A percentile compares a stretch with the other conserved stretches of the same genome.
Conservation (phyloP, 2,888 invertebrate genomes). For the Zele albiditarsus region DNA sequence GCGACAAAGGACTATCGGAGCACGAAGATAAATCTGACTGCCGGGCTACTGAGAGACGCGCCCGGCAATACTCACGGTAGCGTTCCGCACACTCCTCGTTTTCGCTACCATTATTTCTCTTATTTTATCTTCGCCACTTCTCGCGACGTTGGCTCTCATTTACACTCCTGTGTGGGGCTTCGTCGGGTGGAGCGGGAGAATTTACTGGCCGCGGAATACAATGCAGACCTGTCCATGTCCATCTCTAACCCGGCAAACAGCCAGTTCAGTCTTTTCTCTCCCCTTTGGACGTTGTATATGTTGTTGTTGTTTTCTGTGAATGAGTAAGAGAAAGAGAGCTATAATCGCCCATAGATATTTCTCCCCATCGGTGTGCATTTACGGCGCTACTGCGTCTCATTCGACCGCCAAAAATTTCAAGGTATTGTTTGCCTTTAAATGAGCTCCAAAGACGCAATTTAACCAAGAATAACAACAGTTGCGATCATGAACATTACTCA, state of each 20-base stretch:
- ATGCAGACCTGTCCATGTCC: slow-evolving; percentile 72
- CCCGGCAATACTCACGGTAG: slow-evolving; percentile 13
- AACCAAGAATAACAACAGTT: slow-evolving; percentile 3
- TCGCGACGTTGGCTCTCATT: slow-evolving; percentile 65
- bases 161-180: slow-evolving; percentile 63
- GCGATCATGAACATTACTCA: neutral
- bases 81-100: slow-evolving; percentile 49
- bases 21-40: slow-evolving; percentile 54
- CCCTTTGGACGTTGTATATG: slow-evolving; percentile 16
- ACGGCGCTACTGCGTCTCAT: neutral
- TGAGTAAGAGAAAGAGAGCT: slow-evolving; percentile 20
- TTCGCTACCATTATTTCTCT: slow-evolving; percentile 47
- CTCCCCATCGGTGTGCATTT: slow-evolving; percentile 9
- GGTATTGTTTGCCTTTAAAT: slow-evolving; percentile 24
- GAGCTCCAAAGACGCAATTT: slow-evolving; percentile 10
- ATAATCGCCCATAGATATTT: slow-evolving; percentile 45
- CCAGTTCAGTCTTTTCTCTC: slow-evolving; percentile 17
- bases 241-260: slow-evolving; percentile 53
- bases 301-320: slow-evolving; percentile 20
- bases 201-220: slow-evolving; percentile 72
- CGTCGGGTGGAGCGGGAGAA: slow-evolving; percentile 55
- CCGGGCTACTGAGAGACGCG: slow-evolving; percentile 18
- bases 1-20: slow-evolving; percentile 64
- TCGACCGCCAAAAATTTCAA: slow-evolving; percentile 25
- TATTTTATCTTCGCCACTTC: slow-evolving; percentile 38